These are phyloP conservation scores for Dromaius novaehollandiae DNA, from an alignment of 2,113 vertebrate species.

Conservation along the genomic window DNA sequence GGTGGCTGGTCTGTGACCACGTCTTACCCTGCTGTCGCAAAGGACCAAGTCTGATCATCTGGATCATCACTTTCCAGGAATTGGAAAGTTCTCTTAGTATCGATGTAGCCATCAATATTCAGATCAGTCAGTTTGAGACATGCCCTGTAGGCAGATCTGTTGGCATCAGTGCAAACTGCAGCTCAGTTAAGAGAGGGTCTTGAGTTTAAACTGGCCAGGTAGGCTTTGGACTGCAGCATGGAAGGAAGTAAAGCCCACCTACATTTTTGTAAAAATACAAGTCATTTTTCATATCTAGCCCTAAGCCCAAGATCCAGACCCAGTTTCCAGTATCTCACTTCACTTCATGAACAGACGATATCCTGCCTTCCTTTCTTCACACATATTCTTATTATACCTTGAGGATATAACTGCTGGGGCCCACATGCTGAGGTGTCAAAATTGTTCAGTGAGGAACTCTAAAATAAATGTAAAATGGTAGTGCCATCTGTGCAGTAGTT, in stretches of 20 bases:
- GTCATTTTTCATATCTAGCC: not conserved
- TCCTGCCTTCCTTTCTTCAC: not conserved
- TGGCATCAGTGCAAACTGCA: accelerated
- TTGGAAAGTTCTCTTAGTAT: not conserved
- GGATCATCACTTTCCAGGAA: accelerated
- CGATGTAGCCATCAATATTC: not conserved
- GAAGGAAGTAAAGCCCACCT: not conserved
- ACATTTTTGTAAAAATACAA: not conserved
- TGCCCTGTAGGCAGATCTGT: not conserved
- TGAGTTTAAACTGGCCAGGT: not conserved
- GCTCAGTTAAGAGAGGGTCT: accelerated
- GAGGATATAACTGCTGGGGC: not conserved
- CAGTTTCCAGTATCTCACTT: not conserved
- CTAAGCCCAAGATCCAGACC: not conserved
- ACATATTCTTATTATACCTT: not conserved
- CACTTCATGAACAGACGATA: not conserved
- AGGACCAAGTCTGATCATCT: not conserved
- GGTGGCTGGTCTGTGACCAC: accelerated
- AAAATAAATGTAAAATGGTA: not conserved
- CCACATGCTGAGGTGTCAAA: not conserved
- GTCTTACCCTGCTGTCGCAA: accelerated
- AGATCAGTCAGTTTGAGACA: not conserved
- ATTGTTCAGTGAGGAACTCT: not conserved
- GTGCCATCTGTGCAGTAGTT: not conserved
- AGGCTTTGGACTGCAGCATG: not conserved